phyloP scores from a whole-genome alignment of 1,140 invertebrate genomes.

The Ostrea denselamellosa region DNA sequence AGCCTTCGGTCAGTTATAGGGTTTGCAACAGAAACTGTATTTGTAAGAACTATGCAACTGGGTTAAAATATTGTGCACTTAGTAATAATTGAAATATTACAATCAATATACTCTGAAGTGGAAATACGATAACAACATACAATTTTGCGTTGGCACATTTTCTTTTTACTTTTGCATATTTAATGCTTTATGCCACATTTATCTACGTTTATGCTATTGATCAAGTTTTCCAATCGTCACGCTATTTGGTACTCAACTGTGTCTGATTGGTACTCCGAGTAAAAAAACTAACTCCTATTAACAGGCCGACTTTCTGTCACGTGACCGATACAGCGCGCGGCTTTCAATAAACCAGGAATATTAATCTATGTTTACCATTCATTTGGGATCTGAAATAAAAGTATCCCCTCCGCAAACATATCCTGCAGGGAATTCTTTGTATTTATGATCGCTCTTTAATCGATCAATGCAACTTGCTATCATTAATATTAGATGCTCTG shows the following conservation, averaged over 20 bases:
- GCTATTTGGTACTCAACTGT: constrained; percentile 13
- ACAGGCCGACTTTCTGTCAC: background rate
- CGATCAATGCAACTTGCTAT: constrained; percentile 27
- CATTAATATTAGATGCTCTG: constrained; percentile 36
- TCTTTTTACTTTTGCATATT: constrained; percentile 36
- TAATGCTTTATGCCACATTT: constrained; percentile 19
- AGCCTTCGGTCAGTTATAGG: too few relatives aligned
- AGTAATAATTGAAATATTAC: background rate
- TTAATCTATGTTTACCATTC: constrained; percentile 40
- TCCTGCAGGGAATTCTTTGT: constrained; percentile 27
- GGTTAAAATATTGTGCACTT: background rate
- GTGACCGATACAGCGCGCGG: background rate
- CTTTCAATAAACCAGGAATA: constrained; percentile 36
- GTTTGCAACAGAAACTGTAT: too few relatives aligned
- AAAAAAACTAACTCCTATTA: constrained; percentile 20
- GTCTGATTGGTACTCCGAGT: constrained; percentile 1
- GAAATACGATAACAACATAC: constrained; percentile 16
- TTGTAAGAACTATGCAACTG: too few relatives aligned
- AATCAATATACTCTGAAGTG: constrained; percentile 3
- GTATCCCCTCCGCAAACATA: constrained; percentile 32
- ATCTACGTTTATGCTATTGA: constrained; percentile 13
- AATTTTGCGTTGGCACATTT: constrained; percentile 32
- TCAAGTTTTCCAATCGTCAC: background rate
- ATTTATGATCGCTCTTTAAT: constrained; percentile 38
- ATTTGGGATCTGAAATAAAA: constrained; percentile 38